Percentiles rank a stretch among this genome's conserved stretches.
phyloP scores from a whole-genome alignment of 2,797 vertebrate species.

The Melanitta fusca region DNA sequence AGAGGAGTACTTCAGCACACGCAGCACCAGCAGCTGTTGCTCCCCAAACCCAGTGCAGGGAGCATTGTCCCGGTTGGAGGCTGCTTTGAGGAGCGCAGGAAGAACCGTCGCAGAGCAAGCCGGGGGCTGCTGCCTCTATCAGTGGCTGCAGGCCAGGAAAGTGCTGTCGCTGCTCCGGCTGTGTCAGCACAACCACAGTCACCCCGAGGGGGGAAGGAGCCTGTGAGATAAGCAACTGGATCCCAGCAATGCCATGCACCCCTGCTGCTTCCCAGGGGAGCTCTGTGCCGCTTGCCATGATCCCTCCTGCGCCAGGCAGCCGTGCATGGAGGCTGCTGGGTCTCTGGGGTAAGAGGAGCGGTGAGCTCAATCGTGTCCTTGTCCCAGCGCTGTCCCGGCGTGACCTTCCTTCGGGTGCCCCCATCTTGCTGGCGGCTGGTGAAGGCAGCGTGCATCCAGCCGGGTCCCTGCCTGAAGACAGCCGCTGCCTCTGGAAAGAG shows the following conservation, averaged over 20 bases:
- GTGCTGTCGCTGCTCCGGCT: fast-evolving
- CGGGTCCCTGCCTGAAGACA: fast-evolving
- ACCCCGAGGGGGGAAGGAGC: not conserved
- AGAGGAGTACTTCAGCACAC: not conserved
- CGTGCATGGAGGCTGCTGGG: not conserved
- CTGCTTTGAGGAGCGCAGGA: not conserved
- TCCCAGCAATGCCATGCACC: not conserved
- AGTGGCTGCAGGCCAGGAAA: not conserved
- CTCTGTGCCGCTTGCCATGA: not conserved
- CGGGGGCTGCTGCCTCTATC: not conserved
- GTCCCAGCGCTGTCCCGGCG: not conserved
- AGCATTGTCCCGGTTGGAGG: not conserved
- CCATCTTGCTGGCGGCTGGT: not conserved
- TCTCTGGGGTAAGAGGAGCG: not conserved
- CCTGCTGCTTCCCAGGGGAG: not conserved
- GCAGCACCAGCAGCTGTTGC: not conserved
- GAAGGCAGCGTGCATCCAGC: not conserved
- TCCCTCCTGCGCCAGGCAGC: not conserved
- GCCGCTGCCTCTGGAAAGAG: not conserved
- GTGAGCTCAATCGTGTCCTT: not conserved
- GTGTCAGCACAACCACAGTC: fast-evolving
- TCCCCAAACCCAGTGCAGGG: not conserved
- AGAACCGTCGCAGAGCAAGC: not conserved
- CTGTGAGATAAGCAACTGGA: not conserved
- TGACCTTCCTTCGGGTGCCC: fast-evolving